These are phyloP conservation scores for Zaprionus ornatus DNA, from an alignment of 1,140 invertebrate genomes.

Conservation along the genomic window DNA sequence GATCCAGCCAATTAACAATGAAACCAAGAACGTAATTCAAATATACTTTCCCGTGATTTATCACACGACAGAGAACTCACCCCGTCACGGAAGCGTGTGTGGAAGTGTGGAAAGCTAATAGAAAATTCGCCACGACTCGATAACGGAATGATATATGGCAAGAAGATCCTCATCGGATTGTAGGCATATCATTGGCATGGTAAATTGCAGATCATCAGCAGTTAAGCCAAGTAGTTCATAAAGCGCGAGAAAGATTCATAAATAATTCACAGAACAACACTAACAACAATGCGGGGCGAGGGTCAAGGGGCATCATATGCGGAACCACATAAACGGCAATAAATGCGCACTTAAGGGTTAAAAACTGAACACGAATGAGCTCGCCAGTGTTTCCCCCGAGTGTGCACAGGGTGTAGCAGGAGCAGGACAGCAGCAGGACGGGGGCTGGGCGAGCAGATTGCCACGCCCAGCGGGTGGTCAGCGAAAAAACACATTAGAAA, in stretches of 20 bases:
- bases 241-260: conserved; percentile 65
- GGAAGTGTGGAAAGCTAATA: not conserved
- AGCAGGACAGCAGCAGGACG: not conserved
- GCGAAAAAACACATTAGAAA: conserved; percentile 57
- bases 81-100: not conserved
- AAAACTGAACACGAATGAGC: conserved; percentile 24
- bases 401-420: not conserved
- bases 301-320: conserved; percentile 51
- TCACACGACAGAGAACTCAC: not conserved
- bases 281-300: conserved; percentile 25
- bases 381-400: not conserved
- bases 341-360: conserved; percentile 79
- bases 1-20: not conserved
- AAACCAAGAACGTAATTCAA: not conserved
- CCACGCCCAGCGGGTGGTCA: conserved; percentile 61
- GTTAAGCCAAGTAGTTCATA: conserved; percentile 51
- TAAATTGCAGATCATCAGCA: conserved; percentile 35
- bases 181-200: conserved; percentile 60
- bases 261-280: conserved; percentile 61
- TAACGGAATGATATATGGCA: not conserved
- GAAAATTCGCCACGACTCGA: not conserved
- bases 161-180: conserved; percentile 1
- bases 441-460: conserved; percentile 56
- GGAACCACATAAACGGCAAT: conserved; percentile 78
- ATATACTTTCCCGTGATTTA: not conserved